These are phyloP conservation scores for Emberiza fucata DNA, from an alignment of 2,113 vertebrate genomes.

Conservation along the genomic window DNA sequence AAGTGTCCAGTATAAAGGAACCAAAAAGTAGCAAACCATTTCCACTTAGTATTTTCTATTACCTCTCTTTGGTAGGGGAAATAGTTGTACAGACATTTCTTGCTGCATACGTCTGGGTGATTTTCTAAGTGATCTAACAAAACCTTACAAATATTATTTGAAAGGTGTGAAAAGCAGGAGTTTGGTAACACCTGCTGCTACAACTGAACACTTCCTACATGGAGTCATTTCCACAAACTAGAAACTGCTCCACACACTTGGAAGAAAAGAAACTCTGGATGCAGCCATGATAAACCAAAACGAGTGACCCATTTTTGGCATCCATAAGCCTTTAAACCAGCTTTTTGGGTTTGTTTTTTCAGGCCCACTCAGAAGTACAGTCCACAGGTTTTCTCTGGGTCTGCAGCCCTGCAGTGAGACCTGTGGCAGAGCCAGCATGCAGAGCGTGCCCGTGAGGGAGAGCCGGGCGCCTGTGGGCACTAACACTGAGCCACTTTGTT, in stretches of 20 bases:
- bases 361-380: background rate
- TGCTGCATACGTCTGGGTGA: background rate
- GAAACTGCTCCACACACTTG: background rate
- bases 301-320: background rate
- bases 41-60: background rate
- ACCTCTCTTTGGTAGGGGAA: background rate
- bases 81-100: background rate
- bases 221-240: background rate
- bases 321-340: background rate
- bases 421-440: background rate
- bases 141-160: background rate
- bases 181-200: background rate
- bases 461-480: background rate
- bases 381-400: background rate
- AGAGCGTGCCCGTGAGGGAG: rapidly evolving
- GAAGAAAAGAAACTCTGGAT: background rate
- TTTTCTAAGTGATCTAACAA: background rate
- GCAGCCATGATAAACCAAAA: background rate
- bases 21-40: background rate
- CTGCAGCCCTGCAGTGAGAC: background rate
- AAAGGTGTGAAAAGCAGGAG: background rate
- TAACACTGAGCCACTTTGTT: conserved; percentile 77
- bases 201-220: background rate
- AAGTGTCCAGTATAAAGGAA: background rate
- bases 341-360: background rate